Evolutionary conservation across 2,888 invertebrate species (phyloP), one percentile per base, ranked within the genome.

Genomic region (Deroplatys truncata): DNA sequence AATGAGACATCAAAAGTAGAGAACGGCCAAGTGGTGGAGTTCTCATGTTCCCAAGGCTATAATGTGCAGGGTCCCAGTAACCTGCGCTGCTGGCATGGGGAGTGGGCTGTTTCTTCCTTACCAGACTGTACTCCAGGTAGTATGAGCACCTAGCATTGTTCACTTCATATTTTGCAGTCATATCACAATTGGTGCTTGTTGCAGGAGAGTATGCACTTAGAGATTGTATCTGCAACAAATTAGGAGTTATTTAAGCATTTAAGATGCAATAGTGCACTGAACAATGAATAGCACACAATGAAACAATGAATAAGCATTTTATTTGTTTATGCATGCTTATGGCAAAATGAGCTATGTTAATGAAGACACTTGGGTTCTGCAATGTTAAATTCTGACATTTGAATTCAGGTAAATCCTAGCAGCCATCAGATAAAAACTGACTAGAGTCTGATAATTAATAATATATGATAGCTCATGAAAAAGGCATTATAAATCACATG

Each of bases 111-210:
- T 0, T 95, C 96, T 16, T 95, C 95, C 88, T 95, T 96, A 93
- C 97, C 97, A 0, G 96, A 97, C 92, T 98, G 98, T 93, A 95
- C 96, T 10, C 96, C 97, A 92, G 96, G 96, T 96, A 93, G 25
- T 84, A 31, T 29, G 5, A 31, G 28, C 8, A 16, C 28, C 31
- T 29, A n/a, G 15, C 84, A 16, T 29, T 84, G 84, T 84, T 84
- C 84, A 84, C 20, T 25, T 16, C 20, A 16, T 28, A 28, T 84
- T 28, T 29, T 4, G 2, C 84, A 31, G 16, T 20, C 31, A 84
- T 28, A 83, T 84, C 16, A 29, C 56, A 72, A 20, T 72, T 72
- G 25, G 25, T 1, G 9, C 20, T 16, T 72, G 25, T 72, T 72
- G 56, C 20, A 72, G 16, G 4, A 72, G 56, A 72, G 9, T 0